Evolutionary conservation across 2,797 vertebrate species (phyloP), one percentile per base, ranked within the genome.

Genomic region (Rhyacichthys aspro): DNA sequence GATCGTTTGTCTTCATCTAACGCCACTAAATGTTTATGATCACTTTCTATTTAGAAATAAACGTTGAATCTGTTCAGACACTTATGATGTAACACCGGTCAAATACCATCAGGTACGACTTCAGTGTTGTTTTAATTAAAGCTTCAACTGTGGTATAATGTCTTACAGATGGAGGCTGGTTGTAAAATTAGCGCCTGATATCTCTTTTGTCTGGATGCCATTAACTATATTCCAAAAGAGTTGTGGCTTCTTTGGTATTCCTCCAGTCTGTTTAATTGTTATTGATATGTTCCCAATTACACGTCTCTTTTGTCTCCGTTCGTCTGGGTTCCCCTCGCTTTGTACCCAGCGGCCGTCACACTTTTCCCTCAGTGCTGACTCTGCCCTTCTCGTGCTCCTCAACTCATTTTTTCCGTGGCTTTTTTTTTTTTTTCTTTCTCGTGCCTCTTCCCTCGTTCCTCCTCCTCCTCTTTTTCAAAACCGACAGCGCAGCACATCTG

Each of bases 401-500:
- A 83, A 81, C 92, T 93, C 90, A 94, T 86, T 93, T 93, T 95
- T 95, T 95, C 93, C 93, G 78, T 79, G 88, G 89, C 89, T 90
- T 82, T 86, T 90, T 90, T 87, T 81, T 90, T 81, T 86, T 90
- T 89, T 89, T 81, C n/a, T n/a, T n/a, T n/a, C n/a, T n/a, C 84
- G 78, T 89, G 87, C 71, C 85, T 89, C 85, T 86, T 90, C 85
- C 79, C 86, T 85, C 85, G 50, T 59, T 60, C 49, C 66, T 55
- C 54, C 67, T 56, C 47, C 49, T 85, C 73, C 45, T 5, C 53
- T 88, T 85, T 74, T 80, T 74, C 69, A 75, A 86, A 87, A 86
- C 84, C 81, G 90, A 90, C 91, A 88, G 93, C 91, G 91, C 89
- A 91, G 91, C 89, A 90, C 88, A 90, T 87, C 90, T 90, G 93